Base-by-base conservation (phyloP, 2,797 vertebrate genomes). In the Acipenser transmontanus region DNA sequence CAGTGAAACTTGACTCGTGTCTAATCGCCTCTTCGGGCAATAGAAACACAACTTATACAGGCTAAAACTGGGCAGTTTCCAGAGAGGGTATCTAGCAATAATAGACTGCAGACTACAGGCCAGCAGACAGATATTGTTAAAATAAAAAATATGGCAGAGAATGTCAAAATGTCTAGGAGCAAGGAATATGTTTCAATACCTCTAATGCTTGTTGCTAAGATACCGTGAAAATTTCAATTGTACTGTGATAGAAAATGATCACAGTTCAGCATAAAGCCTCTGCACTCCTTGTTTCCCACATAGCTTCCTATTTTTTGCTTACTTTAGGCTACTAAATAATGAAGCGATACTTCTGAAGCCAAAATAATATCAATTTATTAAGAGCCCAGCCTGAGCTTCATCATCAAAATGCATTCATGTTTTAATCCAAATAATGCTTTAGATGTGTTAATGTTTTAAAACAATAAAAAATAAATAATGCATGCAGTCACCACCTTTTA, bases 231-330 rank as follows among this genome's bases (percentile, higher is more conserved):
- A 64, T 68, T 66, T 71, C 51, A 68, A 65, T 72, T 63, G 49
- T 50, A 13, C 59, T 66, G 69, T 48, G 70, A 60, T 1, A 3
- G 49, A 64, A 66, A 61, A 71, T 82, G 75, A 2, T 67, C n/a
- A 77, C 73, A 71, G 11, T 73, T 69, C 61, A 12, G 66, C 60
- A 59, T 67, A 66, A 54, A 72, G 70, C 51, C 61, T 56, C 65
- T 3, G 49, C 66, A 60, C 60, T 72, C 49, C 80, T 81, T 83
- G 82, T 83, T 83, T 81, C 78, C 79, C 48, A 51, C 17, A 8
- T 70, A 67, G 65, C 73, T 74, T 80, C 77, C 73, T 79, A 78
- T 84, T 47, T 61, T 61, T 34, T 61, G 60, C 47, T 61, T 61
- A 61, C 13, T 47, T 61, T 17, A 20, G 17, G 60, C 60, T 54